Evolutionary conservation across 2,113 vertebrate species (phyloP).

Genomic region (Otis tarda): DNA sequence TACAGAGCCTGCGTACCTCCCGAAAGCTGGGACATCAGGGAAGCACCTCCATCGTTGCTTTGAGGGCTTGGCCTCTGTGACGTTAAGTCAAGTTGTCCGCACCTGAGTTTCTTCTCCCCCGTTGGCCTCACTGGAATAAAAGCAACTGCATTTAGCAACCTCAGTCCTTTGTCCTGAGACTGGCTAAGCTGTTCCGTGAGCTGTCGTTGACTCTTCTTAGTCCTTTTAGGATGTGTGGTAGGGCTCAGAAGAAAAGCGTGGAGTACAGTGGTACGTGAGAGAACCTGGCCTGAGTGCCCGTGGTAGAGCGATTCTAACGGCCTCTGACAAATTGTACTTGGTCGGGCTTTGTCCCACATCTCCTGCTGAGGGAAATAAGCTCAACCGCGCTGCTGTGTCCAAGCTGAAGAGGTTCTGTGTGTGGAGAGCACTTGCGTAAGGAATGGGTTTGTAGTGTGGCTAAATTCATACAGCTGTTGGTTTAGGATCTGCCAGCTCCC

Average conservation of each 20-base stretch:
- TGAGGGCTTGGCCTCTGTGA: background rate
- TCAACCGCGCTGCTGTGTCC: rapidly evolving
- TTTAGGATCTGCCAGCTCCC: background rate
- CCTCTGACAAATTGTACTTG: background rate
- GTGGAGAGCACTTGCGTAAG: background rate
- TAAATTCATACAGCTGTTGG: rapidly evolving
- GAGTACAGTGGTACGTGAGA: rapidly evolving
- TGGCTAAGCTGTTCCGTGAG: background rate
- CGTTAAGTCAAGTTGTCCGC: background rate
- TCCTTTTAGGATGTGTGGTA: background rate
- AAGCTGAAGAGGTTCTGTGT: background rate
- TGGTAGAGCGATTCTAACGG: background rate
- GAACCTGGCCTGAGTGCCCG: rapidly evolving
- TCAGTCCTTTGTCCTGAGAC: background rate
- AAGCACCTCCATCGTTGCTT: background rate
- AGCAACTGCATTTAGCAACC: background rate
- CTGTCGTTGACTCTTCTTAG: background rate
- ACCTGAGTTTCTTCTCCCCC: background rate
- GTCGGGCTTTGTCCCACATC: background rate
- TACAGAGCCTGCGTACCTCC: background rate
- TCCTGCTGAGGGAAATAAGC: background rate
- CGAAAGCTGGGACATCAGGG: background rate
- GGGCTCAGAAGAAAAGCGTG: background rate
- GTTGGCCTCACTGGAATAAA: background rate
- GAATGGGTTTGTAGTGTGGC: background rate